Base-by-base conservation (phyloP, 2,888 invertebrate genomes). In the Eupithecia insigniata region DNA sequence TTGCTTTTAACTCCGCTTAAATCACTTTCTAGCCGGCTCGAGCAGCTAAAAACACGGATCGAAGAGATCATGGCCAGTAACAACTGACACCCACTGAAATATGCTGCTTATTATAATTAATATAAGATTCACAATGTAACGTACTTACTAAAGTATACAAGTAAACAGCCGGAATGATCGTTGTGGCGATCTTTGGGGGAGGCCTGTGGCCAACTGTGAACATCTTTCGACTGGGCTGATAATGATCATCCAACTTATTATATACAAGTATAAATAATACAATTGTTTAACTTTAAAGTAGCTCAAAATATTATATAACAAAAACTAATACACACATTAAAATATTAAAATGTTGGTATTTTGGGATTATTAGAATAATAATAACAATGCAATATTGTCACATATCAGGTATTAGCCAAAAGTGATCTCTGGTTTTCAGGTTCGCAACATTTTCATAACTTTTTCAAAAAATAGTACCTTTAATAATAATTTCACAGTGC, bases 11-110 rank as follows among this genome's bases (percentile, higher is more conserved):
- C 22, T 51, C n/a, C 43, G 71, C 69, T 69, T 69, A 26, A 70
- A 62, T 72, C 72, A 70, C 70, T n/a, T 92, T 91, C 80, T 92
- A 92, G 92, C 85, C 90, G 91, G 71, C 89, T 93, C 81, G 81
- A 82, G 83, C 85, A 74, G 80, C 90, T 93, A 81, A 92, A 89
- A 90, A 71, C 79, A 69, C 87, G 86, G 76, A 85, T 93, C 74
- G 91, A 91, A 84, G 92, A 90, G 71, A 89, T 88, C 77, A 90
- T 91, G 87, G 84, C 87, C 62, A 82, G 83, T 74, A 87, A 85
- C 82, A 76, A 66, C 70, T 75, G 73, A 77, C 74, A 62, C 66
- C 32, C 34, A 70, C 72, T 39, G 68, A 61, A 60, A 36, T n/a
- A 60, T 58, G 60, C 72, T 62, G 66, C 68, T 66, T 67, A 68